Evolutionary conservation across 2,888 invertebrate genomes (phyloP), one percentile per base, ranked within the genome.

Genomic region (Globia sparganii): DNA sequence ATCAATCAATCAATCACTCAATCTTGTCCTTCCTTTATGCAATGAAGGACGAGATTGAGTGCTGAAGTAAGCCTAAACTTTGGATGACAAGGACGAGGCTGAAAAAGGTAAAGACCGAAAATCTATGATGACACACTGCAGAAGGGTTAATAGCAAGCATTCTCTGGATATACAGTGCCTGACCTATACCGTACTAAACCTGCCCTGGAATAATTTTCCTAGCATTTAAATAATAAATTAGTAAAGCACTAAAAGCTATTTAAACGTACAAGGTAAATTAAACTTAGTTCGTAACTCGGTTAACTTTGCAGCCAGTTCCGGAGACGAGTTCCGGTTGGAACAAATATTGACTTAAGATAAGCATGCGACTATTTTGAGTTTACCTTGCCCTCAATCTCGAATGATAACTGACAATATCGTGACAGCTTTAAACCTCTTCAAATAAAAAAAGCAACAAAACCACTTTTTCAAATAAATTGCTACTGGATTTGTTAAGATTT

Each of bases 361-460:
- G 74, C 58, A 70, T 74, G 66, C 58, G 59, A 66, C 75, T 77
- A 78, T 86, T 86, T 85, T 72, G 40, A 77, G 66, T 69, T 88
- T 81, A 85, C 88, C 88, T 88, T 87, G 88, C 53, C 67, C 83
- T 65, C 71, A 85, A 83, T 85, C 66, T 43, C 15, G 67, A 61
- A 72, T 65, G 65, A 80, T 78, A 82, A 77, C 56, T 67, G 73
- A 75, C 70, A 79, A 77, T 43, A 78, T 64, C 13, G 49, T 74
- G 78, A 81, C 77, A 77, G 56, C 2, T 58, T 66, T 46, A 75
- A 70, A 68, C 68, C n/a, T 49, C 61, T 18, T 25, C 28, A 75
- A 81, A 78, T 49, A 75, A 72, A 70, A 61, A 69, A 49, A 31
- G 15, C 15, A 70, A 74, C 34, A 64, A 70, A 75, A 64, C 31